phyloP scores from a whole-genome alignment of 1,140 invertebrate species.

The Drosophila parvula region DNA sequence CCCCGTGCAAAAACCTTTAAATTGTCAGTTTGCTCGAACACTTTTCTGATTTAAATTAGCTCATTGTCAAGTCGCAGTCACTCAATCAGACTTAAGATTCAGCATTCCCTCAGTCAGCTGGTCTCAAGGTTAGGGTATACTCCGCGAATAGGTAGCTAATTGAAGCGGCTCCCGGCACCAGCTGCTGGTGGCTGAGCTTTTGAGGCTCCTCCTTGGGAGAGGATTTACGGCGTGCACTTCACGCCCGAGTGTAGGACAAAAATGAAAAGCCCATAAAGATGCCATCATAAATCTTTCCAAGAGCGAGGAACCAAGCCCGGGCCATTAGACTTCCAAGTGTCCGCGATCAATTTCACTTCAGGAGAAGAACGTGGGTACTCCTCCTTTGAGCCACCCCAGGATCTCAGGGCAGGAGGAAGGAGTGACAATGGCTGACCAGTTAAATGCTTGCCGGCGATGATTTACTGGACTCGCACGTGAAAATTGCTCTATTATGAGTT shows the following conservation, averaged over 20 bases:
- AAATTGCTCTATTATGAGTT: conserved; percentile 84
- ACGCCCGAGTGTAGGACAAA: conserved; percentile 33
- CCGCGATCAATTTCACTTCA: conserved; percentile 75
- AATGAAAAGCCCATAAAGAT: conserved; percentile 58
- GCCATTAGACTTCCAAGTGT: conserved; percentile 66
- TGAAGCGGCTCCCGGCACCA: conserved; percentile 20
- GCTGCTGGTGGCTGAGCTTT: conserved; percentile 41
- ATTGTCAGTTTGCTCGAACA: conserved; percentile 75
- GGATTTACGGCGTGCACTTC: conserved; percentile 35
- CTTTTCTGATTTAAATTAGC: conserved; percentile 81
- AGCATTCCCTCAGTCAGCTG: conserved; percentile 27
- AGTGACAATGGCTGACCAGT: conserved; percentile 68
- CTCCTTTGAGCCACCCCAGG: conserved; percentile 11
- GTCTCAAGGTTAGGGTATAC: conserved; percentile 52
- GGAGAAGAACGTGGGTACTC: conserved; percentile 17
- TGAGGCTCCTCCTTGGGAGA: background rate
- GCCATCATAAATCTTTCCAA: conserved; percentile 64
- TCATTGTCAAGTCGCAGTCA: conserved; percentile 59
- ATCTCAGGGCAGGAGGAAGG: conserved; percentile 43
- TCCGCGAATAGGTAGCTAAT: conserved; percentile 29
- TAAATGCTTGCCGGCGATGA: conserved; percentile 62
- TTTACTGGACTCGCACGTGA: conserved; percentile 79
- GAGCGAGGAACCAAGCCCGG: conserved; percentile 35
- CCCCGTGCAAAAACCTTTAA: conserved; percentile 39
- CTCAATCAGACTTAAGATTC: conserved; percentile 61